phyloP scores from a whole-genome alignment of 1,140 invertebrate genomes.

The Pantala flavescens region DNA sequence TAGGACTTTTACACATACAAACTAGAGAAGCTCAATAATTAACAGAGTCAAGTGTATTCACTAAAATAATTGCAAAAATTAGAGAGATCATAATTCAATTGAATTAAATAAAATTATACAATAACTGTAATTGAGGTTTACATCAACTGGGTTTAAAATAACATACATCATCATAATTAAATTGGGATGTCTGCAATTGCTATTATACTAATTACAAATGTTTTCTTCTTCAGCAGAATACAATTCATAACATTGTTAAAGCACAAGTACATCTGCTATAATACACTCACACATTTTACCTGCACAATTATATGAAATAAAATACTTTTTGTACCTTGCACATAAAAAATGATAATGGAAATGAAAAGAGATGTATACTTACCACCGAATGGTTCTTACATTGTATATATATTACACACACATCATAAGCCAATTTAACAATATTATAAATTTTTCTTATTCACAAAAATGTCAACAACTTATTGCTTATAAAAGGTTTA shows the following conservation, averaged over 20 bases:
- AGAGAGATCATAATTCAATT: not conserved
- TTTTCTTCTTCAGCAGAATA: not conserved
- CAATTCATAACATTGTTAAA: not conserved
- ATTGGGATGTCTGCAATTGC: not conserved
- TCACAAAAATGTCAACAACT: conserved; percentile 2
- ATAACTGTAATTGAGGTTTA: not conserved
- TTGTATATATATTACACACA: not conserved
- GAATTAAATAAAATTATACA: too few species aligned
- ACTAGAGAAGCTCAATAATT: too few species aligned
- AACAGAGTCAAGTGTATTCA: too few species aligned
- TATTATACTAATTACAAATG: not conserved
- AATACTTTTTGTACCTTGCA: not conserved
- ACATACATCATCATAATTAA: not conserved
- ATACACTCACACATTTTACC: not conserved
- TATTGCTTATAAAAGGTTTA: conserved; percentile 4
- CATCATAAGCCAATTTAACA: not conserved
- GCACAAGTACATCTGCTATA: not conserved
- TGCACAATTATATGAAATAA: not conserved
- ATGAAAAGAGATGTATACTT: not conserved
- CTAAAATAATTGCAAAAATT: too few species aligned
- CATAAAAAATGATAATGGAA: not conserved
- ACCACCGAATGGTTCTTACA: not conserved
- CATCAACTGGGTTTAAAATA: not conserved
- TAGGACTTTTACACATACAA: too few species aligned
- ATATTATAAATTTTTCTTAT: not conserved